phyloP scores from a whole-genome alignment of 2,113 vertebrate genomes.

The Eptatretus burgeri region DNA sequence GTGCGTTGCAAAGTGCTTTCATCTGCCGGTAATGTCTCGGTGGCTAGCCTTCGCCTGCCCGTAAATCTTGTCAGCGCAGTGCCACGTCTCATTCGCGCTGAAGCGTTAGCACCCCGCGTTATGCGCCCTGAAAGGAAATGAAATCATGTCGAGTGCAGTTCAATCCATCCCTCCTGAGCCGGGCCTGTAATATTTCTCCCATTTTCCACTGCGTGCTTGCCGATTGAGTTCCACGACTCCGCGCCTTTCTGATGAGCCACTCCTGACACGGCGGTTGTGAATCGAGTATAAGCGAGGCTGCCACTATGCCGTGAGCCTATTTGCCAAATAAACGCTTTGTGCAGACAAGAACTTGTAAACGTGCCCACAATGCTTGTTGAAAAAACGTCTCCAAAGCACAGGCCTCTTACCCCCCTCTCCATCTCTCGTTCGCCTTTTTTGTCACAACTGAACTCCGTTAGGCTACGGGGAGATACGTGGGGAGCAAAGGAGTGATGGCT shows the following conservation, averaged over 20 bases:
- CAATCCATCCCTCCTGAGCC: conserved; percentile 3
- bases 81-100: conserved; percentile 5
- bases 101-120: conserved; percentile 4
- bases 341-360: too few relatives aligned
- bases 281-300: too few relatives aligned
- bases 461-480: not conserved
- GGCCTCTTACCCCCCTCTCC: too few relatives aligned
- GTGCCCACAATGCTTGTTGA: too few relatives aligned
- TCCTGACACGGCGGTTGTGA: too few relatives aligned
- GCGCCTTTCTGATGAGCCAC: too few relatives aligned
- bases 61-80: conserved; percentile 4
- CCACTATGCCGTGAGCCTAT: too few relatives aligned
- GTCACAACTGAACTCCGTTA: not conserved
- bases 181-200: conserved; percentile 3
- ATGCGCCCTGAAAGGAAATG: conserved; percentile 5
- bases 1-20: not conserved
- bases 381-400: too few relatives aligned
- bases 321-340: too few relatives aligned
- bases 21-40: not conserved
- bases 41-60: not conserved
- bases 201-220: conserved; percentile 3
- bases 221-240: too few relatives aligned
- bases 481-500: not conserved
- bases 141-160: conserved; percentile 3
- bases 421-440: too few relatives aligned